Evolutionary conservation across 2,888 invertebrate species (phyloP).

Genomic region (Drosophila anomelani): DNA sequence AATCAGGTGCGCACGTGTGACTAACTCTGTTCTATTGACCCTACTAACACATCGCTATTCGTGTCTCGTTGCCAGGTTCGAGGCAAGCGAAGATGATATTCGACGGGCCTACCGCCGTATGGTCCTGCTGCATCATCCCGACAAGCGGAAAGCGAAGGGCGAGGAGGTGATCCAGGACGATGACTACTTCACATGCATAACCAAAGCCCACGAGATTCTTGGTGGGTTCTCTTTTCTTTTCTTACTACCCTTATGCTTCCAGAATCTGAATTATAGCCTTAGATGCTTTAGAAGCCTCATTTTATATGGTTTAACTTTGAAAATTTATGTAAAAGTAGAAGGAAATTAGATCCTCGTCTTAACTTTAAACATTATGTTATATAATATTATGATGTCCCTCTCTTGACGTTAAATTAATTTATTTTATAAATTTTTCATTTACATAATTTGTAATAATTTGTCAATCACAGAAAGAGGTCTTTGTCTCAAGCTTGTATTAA

Average conservation of each 20-base stretch:
- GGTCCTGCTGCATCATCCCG: slow-evolving; percentile 98
- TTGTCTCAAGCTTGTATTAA: not conserved
- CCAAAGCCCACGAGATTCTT: slow-evolving; percentile 96
- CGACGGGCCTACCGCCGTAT: slow-evolving; percentile 96
- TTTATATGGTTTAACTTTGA: not conserved
- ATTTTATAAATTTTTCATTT: not conserved
- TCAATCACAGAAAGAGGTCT: not conserved
- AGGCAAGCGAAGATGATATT: slow-evolving; percentile 96
- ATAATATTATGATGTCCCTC: too few species aligned
- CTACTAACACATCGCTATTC: slow-evolving; percentile 1
- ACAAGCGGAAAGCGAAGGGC: slow-evolving; percentile 96
- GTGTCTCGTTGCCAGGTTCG: slow-evolving; percentile 86
- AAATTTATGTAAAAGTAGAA: too few species aligned
- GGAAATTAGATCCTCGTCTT: too few species aligned
- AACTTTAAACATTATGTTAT: too few species aligned
- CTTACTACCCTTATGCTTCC: not conserved
- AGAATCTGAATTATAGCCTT: not conserved
- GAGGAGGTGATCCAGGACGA: slow-evolving; percentile 95
- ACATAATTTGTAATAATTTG: not conserved
- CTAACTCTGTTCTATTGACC: not conserved
- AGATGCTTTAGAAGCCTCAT: not conserved
- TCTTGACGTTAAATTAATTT: too few species aligned
- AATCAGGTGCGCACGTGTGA: slow-evolving; percentile 77
- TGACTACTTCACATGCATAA: slow-evolving; percentile 99
- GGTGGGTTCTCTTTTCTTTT: slow-evolving; percentile 86